A percentile compares a stretch with the other conserved stretches of the same genome.
Evolutionary conservation across 2,113 vertebrate genomes (phyloP).

Genomic region (Pseudopodoces humilis): DNA sequence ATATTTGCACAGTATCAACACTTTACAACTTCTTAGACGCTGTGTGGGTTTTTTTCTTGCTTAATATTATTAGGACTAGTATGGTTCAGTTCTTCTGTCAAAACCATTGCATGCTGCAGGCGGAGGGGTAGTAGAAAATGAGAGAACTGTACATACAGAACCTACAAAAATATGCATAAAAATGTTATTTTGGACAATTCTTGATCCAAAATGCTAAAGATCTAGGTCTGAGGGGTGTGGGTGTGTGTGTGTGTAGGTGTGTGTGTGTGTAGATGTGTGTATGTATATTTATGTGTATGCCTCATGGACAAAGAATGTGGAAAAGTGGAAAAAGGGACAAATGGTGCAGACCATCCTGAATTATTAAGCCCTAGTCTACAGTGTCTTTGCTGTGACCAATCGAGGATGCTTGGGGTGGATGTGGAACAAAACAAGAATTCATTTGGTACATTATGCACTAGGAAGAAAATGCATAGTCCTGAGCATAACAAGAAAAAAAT

Average conservation of each 20-base stretch:
- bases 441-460: not conserved
- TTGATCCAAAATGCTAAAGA: not conserved
- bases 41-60: accelerated
- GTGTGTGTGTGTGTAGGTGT: not conserved
- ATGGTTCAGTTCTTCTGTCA: not conserved
- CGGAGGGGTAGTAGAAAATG: not conserved
- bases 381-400: not conserved
- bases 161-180: not conserved
- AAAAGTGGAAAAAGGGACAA: not conserved
- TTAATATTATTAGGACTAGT: not conserved
- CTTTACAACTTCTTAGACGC: not conserved
- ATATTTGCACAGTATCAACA: not conserved
- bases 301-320: not conserved
- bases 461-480: not conserved
- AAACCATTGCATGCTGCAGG: not conserved
- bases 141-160: not conserved
- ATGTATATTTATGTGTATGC: not conserved
- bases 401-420: not conserved
- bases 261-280: not conserved
- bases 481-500: not conserved
- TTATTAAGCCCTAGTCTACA: not conserved
- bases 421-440: not conserved
- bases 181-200: not conserved
- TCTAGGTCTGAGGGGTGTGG: not conserved
- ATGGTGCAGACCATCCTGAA: not conserved